These are phyloP conservation scores for Macrobrachium rosenbergii DNA, from an alignment of 1,140 invertebrate genomes.

Conservation along the genomic window DNA sequence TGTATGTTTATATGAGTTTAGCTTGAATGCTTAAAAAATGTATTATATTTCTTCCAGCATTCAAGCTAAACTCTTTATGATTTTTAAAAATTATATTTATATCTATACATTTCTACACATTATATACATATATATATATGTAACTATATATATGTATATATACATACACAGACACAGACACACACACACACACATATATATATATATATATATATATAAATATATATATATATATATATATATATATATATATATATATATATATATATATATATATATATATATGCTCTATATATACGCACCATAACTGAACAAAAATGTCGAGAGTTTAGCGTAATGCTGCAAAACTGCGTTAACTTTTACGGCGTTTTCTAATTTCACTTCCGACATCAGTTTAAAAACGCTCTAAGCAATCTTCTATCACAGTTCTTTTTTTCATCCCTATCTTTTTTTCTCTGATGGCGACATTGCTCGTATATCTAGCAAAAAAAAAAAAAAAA, in stretches of 20 bases:
- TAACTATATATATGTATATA: too few species aligned
- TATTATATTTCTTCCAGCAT: too few species aligned
- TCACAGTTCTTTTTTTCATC: too few species aligned
- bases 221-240: conserved; percentile 3
- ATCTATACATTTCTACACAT: neutral
- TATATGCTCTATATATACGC: neutral
- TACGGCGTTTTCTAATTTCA: neutral
- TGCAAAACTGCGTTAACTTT: neutral
- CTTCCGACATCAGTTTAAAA: neutral
- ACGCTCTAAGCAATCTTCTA: too few species aligned
- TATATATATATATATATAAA: neutral
- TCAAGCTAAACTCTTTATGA: too few species aligned
- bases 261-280: neutral
- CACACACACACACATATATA: neutral
- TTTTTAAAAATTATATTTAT: too few species aligned
- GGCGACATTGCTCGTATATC: too few species aligned
- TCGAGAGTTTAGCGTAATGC: neutral
- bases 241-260: conserved; percentile 5
- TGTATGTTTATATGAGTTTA: too few species aligned
- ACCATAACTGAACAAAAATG: neutral
- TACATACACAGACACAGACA: neutral
- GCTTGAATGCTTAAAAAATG: too few species aligned
- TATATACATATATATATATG: neutral
- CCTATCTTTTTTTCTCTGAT: too few species aligned
- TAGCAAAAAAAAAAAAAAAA: too few species aligned